A percentile compares a stretch with the other conserved stretches of the same genome.
Conservation (phyloP, 1,140 invertebrate genomes). For the Pemphigus obesinymphae region DNA sequence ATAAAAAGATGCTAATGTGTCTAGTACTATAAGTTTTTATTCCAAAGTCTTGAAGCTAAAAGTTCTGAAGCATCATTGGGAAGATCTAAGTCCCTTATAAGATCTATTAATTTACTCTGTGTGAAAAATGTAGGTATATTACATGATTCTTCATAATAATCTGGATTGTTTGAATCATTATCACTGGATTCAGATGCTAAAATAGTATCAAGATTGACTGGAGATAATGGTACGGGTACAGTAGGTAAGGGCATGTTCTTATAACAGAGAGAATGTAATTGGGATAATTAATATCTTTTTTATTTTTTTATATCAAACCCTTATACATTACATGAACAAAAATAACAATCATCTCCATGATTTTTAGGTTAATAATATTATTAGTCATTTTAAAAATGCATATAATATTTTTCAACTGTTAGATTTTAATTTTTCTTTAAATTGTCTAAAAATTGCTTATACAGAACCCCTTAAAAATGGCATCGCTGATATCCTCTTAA, state of each 20-base stretch:
- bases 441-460: too few relatives aligned
- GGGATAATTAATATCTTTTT: conserved; percentile 5
- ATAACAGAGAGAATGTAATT: not conserved
- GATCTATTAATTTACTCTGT: not conserved
- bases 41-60: not conserved
- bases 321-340: too few relatives aligned
- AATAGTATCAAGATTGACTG: not conserved
- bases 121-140: not conserved
- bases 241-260: not conserved
- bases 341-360: conserved; percentile 45
- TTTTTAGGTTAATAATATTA: conserved; percentile 44
- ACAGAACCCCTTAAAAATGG: too few relatives aligned
- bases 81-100: too few relatives aligned
- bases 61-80: too few relatives aligned
- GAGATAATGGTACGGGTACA: not conserved
- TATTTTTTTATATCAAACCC: too few relatives aligned
- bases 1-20: not conserved
- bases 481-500: too few relatives aligned
- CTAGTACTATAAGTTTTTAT: not conserved
- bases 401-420: too few relatives aligned
- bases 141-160: not conserved
- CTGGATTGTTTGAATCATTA: not conserved
- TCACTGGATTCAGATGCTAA: not conserved
- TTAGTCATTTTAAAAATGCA: too few relatives aligned
- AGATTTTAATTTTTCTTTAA: too few relatives aligned